A percentile compares a stretch with the other conserved stretches of the same genome.
Evolutionary conservation across 2,888 invertebrate genomes (phyloP).

Genomic region (Xanthia icteritia): DNA sequence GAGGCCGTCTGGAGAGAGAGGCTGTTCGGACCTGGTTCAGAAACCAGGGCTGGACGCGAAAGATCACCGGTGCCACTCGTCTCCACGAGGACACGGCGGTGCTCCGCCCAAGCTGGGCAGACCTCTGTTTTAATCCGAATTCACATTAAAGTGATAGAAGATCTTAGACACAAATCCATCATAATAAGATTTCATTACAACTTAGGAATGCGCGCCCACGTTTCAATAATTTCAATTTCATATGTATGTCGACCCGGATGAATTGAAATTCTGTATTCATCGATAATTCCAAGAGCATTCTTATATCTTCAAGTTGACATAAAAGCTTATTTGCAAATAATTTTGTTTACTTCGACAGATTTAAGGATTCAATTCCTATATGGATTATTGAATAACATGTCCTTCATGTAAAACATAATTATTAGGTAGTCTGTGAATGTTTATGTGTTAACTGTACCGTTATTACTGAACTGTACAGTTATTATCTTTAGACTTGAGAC

Average conservation of each 20-base stretch:
- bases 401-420: background rate
- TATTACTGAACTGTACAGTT: no score
- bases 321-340: slow-evolving; percentile 40
- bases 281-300: slow-evolving; percentile 45
- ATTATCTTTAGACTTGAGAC: background rate
- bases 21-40: no score
- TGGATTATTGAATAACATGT: background rate
- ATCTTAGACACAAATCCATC: slow-evolving; percentile 23
- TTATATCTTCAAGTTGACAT: slow-evolving; percentile 32
- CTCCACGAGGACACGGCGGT: no score
- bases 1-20: no score
- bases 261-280: slow-evolving; percentile 56
- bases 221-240: slow-evolving; percentile 61
- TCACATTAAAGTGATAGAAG: slow-evolving; percentile 9
- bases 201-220: slow-evolving; percentile 49
- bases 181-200: slow-evolving; percentile 50
- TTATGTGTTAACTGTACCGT: background rate
- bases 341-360: slow-evolving; percentile 24
- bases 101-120: no score
- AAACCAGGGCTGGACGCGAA: no score
- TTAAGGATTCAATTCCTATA: slow-evolving; percentile 5
- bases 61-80: no score
- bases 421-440: background rate
- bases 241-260: slow-evolving; percentile 45
- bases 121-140: slow-evolving; percentile 5